Evolutionary conservation across 1,140 invertebrate species (phyloP), one percentile per base, ranked within the genome.

Genomic region (Sminthurides bifidus): DNA sequence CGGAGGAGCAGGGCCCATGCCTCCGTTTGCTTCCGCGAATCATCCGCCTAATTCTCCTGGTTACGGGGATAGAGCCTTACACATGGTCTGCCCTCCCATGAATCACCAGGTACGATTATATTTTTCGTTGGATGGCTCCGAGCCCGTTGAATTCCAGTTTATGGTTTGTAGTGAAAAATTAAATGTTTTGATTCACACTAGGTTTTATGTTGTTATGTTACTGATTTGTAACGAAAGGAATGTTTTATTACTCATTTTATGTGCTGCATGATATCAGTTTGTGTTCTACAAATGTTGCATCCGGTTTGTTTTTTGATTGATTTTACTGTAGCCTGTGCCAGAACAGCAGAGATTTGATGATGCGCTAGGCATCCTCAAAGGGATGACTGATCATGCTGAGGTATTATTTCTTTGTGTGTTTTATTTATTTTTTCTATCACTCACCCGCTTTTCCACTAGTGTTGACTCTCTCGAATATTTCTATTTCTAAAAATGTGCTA

Each of bases 291-390:
- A n/a, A n/a, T 52, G 31, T 68, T 66, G 71, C 76, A 70, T 64
- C 50, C 58, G 38, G 23, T 45, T 62, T 51, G 27, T 41, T 57
- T 62, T 48, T 55, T 35, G 40, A 31, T 44, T 54, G 37, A 30
- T 37, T 50, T 56, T 50, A 50, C 26, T 37, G 19, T 60, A 78
- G 73, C 78, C 81, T 63, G 76, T 76, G 71, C 80, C 83, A 66
- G 83, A 85, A 75, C 81, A 84, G 72, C 79, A 87, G 71, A 80
- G 84, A 71, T 77, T 89, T 70, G 85, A 90, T 75, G 86, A 88
- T 77, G 86, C 87, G 63, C 88, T 91, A 75, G 85, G 85, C 69
- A 86, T 87, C 71, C 79, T 92, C 68, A 76, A 85, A 68, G 84
- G n/a, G n/a, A n/a, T n/a, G n/a, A n/a, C n/a, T n/a, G n/a, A 88